phyloP scores from a whole-genome alignment of 1,140 invertebrate genomes.

The Eulimnadia texana region DNA sequence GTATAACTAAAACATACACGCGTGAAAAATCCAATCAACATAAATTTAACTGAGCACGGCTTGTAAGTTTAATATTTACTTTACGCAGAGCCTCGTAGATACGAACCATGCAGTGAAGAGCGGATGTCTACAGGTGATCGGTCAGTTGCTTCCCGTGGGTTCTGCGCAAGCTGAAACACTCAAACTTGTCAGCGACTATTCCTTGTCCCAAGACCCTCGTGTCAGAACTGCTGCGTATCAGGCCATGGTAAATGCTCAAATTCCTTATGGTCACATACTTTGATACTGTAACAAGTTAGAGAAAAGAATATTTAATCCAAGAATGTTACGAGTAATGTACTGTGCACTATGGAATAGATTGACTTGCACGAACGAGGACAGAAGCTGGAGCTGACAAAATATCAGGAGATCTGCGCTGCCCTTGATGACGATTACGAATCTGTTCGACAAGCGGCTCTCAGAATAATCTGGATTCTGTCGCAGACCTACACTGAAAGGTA shows the following conservation, averaged over 20 bases:
- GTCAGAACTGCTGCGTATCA: conserved; percentile 74
- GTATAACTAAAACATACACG: conserved; percentile 18
- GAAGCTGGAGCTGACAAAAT: conserved; percentile 57
- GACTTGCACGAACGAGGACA: conserved; percentile 60
- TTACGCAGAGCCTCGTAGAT: conserved; percentile 46
- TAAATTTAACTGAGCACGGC: too few relatives aligned
- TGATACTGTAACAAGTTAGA: too few relatives aligned
- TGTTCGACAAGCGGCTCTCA: conserved; percentile 69
- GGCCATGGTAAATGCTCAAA: conserved; percentile 48
- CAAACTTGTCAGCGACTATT: conserved; percentile 57
- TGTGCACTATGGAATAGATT: conserved; percentile 29
- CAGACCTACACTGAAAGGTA: conserved; percentile 77
- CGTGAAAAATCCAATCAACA: too few relatives aligned
- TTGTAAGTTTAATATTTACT: conserved; percentile 18
- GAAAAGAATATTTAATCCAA: not conserved
- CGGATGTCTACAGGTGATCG: conserved; percentile 58
- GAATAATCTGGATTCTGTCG: conserved; percentile 69
- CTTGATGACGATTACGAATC: conserved; percentile 89
- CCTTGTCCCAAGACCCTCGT: conserved; percentile 73
- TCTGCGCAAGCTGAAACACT: conserved; percentile 34
- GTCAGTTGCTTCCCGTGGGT: conserved; percentile 39
- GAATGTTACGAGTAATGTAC: not conserved
- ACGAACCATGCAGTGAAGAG: conserved; percentile 61
- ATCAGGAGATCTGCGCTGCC: conserved; percentile 62
- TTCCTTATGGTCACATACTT: too few relatives aligned